These are phyloP conservation scores for Diogma glabrata DNA, from an alignment of 2,888 invertebrate genomes.

Conservation along the genomic window DNA sequence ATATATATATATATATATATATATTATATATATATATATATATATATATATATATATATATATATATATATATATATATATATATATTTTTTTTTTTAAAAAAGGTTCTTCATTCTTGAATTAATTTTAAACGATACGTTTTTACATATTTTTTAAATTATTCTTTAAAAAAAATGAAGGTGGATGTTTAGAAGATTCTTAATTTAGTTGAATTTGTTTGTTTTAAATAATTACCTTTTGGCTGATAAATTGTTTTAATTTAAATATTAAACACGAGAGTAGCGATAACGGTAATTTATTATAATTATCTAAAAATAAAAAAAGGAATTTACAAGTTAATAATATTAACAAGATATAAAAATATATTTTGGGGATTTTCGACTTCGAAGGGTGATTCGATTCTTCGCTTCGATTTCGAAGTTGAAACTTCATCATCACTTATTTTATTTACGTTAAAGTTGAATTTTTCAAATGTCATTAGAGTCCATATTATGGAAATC, in stretches of 20 bases:
- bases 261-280: constrained; percentile 8
- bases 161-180: not conserved
- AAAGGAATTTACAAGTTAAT: too few relatives aligned
- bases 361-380: not conserved
- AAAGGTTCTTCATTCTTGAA: too few relatives aligned
- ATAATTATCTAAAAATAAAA: not conserved
- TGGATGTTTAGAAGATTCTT: constrained; percentile 8
- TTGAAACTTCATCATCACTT: too few relatives aligned
- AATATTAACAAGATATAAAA: not conserved
- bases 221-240: constrained; percentile 4
- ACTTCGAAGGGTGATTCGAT: too few relatives aligned
- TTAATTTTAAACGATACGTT: constrained; percentile 6
- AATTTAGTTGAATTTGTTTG: constrained; percentile 6
- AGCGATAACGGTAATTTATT: constrained; percentile 7
- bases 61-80: constrained; percentile 2
- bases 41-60: too few relatives aligned
- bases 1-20: too few relatives aligned
- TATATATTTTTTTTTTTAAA: too few relatives aligned
- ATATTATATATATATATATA: too few relatives aligned
- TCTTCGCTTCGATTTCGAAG: too few relatives aligned
- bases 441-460: too few relatives aligned
- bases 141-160: constrained; percentile 9
- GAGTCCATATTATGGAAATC: too few relatives aligned
- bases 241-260: constrained; percentile 5
- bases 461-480: too few relatives aligned